Conservation (phyloP, 2,888 invertebrate genomes). For the Rhyacophila evoluta region DNA sequence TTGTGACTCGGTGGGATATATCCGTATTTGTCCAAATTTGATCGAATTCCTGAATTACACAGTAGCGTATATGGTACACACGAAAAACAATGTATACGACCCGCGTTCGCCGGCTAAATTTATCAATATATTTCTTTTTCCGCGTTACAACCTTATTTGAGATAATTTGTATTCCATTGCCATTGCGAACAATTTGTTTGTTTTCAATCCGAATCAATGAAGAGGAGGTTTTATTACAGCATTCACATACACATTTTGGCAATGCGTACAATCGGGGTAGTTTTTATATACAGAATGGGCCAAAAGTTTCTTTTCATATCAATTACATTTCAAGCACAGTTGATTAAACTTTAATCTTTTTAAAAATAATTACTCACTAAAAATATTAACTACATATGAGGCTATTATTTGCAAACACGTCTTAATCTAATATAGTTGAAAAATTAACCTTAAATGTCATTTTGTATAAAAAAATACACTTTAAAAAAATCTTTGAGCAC, state of each 20-base stretch:
- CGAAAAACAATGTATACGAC: background rate
- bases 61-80: background rate
- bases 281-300: too few species aligned
- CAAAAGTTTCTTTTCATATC: too few species aligned
- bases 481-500: too few species aligned
- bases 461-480: too few species aligned
- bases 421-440: too few species aligned
- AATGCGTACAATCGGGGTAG: background rate
- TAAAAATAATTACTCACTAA: too few species aligned
- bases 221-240: conserved; percentile 28
- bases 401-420: too few species aligned
- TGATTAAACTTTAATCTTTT: too few species aligned
- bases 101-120: background rate
- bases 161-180: conserved; percentile 35
- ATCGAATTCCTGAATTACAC: background rate
- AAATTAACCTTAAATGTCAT: too few species aligned
- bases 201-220: conserved; percentile 40
- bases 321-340: too few species aligned
- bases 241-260: conserved; percentile 29
- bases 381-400: too few species aligned
- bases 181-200: conserved; percentile 27
- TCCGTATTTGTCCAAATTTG: background rate
- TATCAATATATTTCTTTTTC: conserved; percentile 29
- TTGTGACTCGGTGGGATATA: background rate
- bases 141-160: conserved; percentile 32